phyloP scores from a whole-genome alignment of 2,888 invertebrate species.

The Cryptops parisi region DNA sequence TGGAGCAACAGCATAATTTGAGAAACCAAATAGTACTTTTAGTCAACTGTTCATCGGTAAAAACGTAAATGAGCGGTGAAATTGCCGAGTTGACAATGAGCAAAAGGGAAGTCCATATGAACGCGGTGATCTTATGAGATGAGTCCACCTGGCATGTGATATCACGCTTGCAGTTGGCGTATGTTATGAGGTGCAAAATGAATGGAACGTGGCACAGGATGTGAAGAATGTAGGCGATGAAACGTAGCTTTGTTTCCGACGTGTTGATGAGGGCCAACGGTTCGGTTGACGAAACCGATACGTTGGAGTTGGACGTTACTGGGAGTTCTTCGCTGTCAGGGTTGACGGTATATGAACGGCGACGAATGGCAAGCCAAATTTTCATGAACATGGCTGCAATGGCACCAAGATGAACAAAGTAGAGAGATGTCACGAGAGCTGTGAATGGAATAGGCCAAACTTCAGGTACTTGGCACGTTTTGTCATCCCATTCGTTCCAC shows the following conservation, averaged over 20 bases:
- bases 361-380: constrained; percentile 16
- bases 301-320: background rate
- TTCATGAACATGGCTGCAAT: constrained; percentile 13
- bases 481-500: constrained; percentile 17
- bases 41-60: constrained; percentile 16
- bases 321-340: constrained; percentile 17
- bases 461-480: constrained; percentile 15
- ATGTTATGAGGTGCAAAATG: constrained; percentile 14
- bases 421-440: constrained; percentile 7
- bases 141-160: background rate
- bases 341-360: constrained; percentile 15
- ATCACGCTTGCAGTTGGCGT: constrained; percentile 7
- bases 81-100: constrained; percentile 16
- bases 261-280: constrained; percentile 1
- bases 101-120: constrained; percentile 18
- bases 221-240: constrained; percentile 14
- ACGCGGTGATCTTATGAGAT: constrained; percentile 8
- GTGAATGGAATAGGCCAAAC: constrained; percentile 16
- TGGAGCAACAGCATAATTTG: constrained; percentile 13
- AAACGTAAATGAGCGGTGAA: constrained; percentile 17
- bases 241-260: constrained; percentile 12
- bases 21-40: constrained; percentile 16
- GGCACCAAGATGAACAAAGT: constrained; percentile 13
- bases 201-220: constrained; percentile 17
- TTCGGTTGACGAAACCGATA: background rate